A percentile compares a stretch with the other conserved stretches of the same genome.
phyloP scores from a whole-genome alignment of 1,140 invertebrate species.

The Mesaphorura yosii region DNA sequence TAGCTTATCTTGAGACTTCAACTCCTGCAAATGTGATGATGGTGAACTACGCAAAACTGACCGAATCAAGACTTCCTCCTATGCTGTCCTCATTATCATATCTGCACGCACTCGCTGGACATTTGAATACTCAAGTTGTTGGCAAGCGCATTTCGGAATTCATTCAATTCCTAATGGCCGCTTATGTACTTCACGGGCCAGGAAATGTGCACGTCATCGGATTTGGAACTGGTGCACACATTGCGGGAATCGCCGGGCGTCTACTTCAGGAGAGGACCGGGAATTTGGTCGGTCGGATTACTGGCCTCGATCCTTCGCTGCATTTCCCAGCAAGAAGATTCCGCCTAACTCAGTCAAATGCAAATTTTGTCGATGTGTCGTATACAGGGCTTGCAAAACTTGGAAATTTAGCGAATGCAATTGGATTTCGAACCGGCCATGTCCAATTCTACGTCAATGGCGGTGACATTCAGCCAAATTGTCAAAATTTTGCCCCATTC shows the following conservation, averaged over 20 bases:
- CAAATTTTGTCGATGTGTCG: slow-evolving; percentile 13
- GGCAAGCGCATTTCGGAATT: slow-evolving; percentile 13
- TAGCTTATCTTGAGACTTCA: slow-evolving; percentile 7
- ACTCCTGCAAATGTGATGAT: slow-evolving; percentile 12
- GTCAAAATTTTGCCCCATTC: slow-evolving; percentile 6
- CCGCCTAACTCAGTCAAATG: slow-evolving; percentile 3
- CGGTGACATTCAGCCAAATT: slow-evolving; percentile 13
- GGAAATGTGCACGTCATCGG: slow-evolving; percentile 15
- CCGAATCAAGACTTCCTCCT: slow-evolving; percentile 1
- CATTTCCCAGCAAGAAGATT: neutral
- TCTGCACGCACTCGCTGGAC: neutral
- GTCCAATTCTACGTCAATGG: slow-evolving; percentile 14
- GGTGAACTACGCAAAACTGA: slow-evolving; percentile 12
- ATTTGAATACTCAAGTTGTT: neutral
- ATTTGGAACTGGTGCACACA: slow-evolving; percentile 13
- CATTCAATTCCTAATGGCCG: slow-evolving; percentile 5
- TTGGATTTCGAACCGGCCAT: neutral
- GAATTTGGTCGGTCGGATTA: slow-evolving; percentile 1
- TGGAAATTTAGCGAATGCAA: neutral
- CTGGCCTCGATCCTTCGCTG: slow-evolving; percentile 4
- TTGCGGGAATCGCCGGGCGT: slow-evolving; percentile 6
- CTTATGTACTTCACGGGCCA: slow-evolving; percentile 6
- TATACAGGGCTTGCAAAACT: neutral
- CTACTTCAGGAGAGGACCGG: neutral
- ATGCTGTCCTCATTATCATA: neutral